Conservation (phyloP, 2,797 vertebrate species). For the Ctenochaetus hawaiiensis region DNA sequence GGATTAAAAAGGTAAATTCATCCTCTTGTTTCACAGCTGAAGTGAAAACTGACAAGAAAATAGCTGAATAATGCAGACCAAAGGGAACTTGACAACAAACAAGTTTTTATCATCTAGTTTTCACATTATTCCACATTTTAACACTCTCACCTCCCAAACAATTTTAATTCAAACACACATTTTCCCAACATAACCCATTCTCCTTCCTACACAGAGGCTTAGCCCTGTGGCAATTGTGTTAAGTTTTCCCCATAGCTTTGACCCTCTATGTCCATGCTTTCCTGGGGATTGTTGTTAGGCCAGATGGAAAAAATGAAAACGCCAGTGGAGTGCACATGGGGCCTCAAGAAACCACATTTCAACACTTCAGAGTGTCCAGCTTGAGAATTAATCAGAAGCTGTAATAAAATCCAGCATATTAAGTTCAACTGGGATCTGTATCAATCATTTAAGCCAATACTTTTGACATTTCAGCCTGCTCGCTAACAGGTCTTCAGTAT, state of each 20-base stretch:
- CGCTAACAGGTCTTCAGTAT: conserved; percentile 8
- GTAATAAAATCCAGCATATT: conserved; percentile 49
- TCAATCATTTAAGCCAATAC: conserved; percentile 8
- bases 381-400: conserved; percentile 61
- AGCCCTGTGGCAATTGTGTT: conserved; percentile 39
- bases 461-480: not conserved
- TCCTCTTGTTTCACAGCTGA: not conserved
- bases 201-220: conserved; percentile 16
- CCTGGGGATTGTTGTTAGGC: conserved; percentile 70
- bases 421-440: conserved; percentile 16
- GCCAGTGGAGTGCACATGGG: conserved; percentile 61
- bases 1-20: not conserved
- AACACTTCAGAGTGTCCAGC: conserved; percentile 53
- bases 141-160: not conserved
- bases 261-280: conserved; percentile 56
- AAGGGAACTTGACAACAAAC: not conserved
- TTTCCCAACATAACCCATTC: conserved; percentile 7
- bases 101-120: not conserved
- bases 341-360: conserved; percentile 54
- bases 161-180: not conserved
- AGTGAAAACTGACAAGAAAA: conserved; percentile 17
- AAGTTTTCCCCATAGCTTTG: conserved; percentile 57
- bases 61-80: not conserved
- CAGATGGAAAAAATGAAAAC: conserved; percentile 73
- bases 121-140: not conserved